Conservation (phyloP, 2,113 vertebrate species). For the Atrichornis clamosus region DNA sequence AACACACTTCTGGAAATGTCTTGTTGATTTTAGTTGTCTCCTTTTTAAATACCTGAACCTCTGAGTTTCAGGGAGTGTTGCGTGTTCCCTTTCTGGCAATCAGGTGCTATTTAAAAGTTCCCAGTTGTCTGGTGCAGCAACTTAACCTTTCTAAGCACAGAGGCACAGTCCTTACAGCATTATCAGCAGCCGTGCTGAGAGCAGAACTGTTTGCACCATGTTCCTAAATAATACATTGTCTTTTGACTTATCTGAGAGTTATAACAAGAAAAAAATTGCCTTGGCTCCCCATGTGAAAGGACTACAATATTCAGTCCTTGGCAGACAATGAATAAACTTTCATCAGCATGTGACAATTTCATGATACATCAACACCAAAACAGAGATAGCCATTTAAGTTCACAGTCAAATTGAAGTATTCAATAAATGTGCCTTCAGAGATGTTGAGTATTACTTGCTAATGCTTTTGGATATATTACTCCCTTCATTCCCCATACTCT, state of each 20-base stretch:
- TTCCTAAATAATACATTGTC: neutral
- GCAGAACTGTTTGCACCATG: neutral
- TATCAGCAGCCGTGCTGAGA: neutral
- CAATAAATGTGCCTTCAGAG: constrained; percentile 1
- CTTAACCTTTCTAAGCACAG: neutral
- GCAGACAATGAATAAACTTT: neutral
- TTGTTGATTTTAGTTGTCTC: neutral
- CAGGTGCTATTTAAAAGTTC: rapidly evolving
- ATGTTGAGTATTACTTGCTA: neutral
- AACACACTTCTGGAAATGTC: neutral
- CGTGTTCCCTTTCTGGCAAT: neutral
- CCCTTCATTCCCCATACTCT: neutral
- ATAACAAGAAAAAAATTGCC: neutral
- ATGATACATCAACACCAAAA: neutral
- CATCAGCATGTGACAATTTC: neutral
- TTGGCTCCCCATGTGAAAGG: neutral
- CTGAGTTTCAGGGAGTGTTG: neutral
- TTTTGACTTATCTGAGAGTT: neutral
- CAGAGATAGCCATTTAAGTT: neutral
- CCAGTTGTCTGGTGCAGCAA: neutral
- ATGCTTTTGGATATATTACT: constrained; percentile 5
- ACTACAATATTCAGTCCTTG: neutral
- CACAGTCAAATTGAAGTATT: neutral
- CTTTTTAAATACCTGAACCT: neutral
- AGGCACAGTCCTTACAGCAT: neutral